phyloP scores from a whole-genome alignment of 2,888 invertebrate genomes.

The Scaptomyza parva region DNA sequence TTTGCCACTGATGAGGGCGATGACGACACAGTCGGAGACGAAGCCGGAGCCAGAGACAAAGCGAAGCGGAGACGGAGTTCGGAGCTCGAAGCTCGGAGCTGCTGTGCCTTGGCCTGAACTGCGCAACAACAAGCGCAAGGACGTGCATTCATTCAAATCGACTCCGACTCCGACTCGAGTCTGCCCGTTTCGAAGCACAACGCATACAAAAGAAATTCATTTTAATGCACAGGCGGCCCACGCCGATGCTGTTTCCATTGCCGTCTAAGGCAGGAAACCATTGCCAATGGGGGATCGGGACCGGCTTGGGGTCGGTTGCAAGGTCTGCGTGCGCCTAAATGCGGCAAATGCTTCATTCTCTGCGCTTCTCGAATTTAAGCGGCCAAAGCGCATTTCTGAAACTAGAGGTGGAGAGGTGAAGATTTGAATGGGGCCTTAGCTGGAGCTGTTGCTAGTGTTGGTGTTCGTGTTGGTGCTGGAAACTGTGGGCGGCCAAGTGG shows the following conservation, averaged over 20 bases:
- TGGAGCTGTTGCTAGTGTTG: constrained; percentile 2
- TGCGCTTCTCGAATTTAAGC: constrained; percentile 65
- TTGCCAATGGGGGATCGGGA: constrained; percentile 42
- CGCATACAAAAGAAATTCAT: constrained; percentile 75
- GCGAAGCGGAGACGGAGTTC: background rate
- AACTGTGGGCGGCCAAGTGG: constrained; percentile 60
- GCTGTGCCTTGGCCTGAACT: constrained; percentile 39
- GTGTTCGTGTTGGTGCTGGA: constrained; percentile 23
- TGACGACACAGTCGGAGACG: constrained; percentile 6
- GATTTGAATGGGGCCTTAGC: constrained; percentile 1
- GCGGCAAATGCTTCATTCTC: constrained; percentile 61
- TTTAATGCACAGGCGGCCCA: constrained; percentile 64
- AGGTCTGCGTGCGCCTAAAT: constrained; percentile 74
- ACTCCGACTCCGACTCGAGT: constrained; percentile 62
- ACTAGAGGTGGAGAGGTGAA: background rate
- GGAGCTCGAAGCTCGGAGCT: constrained; percentile 3
- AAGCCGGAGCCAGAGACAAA: constrained; percentile 3
- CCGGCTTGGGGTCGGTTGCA: constrained; percentile 16
- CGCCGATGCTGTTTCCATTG: constrained; percentile 8
- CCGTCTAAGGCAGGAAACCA: constrained; percentile 59
- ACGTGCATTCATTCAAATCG: constrained; percentile 80
- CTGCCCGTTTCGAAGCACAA: constrained; percentile 41
- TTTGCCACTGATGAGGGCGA: constrained; percentile 43
- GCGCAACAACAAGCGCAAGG: constrained; percentile 52
- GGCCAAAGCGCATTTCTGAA: constrained; percentile 65